These are phyloP conservation scores for Uropsilus gracilis DNA, from an alignment of 2,113 vertebrate genomes.

Conservation along the genomic window DNA sequence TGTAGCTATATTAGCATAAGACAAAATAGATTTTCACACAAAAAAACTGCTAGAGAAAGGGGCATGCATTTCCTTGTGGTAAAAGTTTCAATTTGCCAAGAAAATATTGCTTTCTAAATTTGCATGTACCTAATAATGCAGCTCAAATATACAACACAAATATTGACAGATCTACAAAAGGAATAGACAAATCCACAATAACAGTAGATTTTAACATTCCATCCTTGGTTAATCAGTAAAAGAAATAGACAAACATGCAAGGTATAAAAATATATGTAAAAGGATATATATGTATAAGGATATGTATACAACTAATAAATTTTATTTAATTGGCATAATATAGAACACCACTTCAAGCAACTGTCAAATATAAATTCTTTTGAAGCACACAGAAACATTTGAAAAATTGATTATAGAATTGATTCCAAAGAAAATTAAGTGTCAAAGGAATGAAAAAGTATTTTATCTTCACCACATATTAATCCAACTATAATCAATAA, in stretches of 20 bases:
- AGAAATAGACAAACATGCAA: neutral
- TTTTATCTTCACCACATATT: neutral
- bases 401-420: neutral
- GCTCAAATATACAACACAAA: neutral
- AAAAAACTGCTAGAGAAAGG: slow-evolving; percentile 15
- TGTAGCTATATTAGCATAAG: neutral
- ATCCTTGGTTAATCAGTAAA: neutral
- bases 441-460: neutral
- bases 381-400: slow-evolving; percentile 8
- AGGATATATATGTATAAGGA: neutral
- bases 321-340: neutral
- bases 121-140: neutral
- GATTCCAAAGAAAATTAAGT: neutral
- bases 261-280: neutral
- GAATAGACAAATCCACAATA: slow-evolving; percentile 36
- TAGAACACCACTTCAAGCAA: neutral
- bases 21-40: neutral
- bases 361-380: neutral
- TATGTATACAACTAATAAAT: neutral
- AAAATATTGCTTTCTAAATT: slow-evolving; percentile 21
- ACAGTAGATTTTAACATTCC: neutral
- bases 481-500: neutral
- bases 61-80: neutral
- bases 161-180: neutral
- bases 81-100: slow-evolving; percentile 26